Conservation (phyloP, 2,888 invertebrate species). For the Platerodrilus igneus region DNA sequence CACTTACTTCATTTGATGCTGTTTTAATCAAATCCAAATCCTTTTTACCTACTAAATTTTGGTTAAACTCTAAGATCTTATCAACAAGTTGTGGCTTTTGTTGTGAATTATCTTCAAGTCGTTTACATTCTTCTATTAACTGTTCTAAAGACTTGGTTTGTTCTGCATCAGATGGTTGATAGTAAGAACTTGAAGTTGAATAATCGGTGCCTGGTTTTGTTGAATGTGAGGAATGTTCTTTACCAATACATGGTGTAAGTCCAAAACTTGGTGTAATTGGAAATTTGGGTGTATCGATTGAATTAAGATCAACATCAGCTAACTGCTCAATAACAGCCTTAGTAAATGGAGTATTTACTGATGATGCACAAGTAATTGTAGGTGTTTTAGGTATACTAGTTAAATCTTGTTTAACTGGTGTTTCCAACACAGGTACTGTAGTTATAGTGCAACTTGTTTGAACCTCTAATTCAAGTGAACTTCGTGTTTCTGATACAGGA, state of each 20-base stretch:
- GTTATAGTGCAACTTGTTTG: slow-evolving; percentile 12
- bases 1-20: slow-evolving; percentile 3
- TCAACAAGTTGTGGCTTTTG: slow-evolving; percentile 12
- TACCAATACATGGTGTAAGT: slow-evolving; percentile 33
- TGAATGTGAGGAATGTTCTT: slow-evolving; percentile 24
- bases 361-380: slow-evolving; percentile 23
- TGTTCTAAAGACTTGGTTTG: slow-evolving; percentile 39
- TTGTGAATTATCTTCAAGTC: slow-evolving; percentile 22
- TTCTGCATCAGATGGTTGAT: slow-evolving; percentile 45
- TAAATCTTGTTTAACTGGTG: slow-evolving; percentile 30
- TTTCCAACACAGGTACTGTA: slow-evolving; percentile 36
- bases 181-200: slow-evolving; percentile 45
- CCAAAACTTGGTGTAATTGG: slow-evolving; percentile 42
- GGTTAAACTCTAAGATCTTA: slow-evolving; percentile 31
- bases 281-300: slow-evolving; percentile 41
- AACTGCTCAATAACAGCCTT: slow-evolving; percentile 42
- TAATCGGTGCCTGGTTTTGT: slow-evolving; percentile 44
- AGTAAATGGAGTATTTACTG: slow-evolving; percentile 39
- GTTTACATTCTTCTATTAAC: slow-evolving; percentile 38
- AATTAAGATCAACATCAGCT: slow-evolving; percentile 36
- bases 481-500: neutral
- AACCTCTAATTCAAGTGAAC: neutral
- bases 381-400: slow-evolving; percentile 37
- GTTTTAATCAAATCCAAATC: slow-evolving; percentile 37
- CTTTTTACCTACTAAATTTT: slow-evolving; percentile 38